Evolutionary conservation across 1,140 invertebrate genomes (phyloP).

Genomic region (Asobara japonica): DNA sequence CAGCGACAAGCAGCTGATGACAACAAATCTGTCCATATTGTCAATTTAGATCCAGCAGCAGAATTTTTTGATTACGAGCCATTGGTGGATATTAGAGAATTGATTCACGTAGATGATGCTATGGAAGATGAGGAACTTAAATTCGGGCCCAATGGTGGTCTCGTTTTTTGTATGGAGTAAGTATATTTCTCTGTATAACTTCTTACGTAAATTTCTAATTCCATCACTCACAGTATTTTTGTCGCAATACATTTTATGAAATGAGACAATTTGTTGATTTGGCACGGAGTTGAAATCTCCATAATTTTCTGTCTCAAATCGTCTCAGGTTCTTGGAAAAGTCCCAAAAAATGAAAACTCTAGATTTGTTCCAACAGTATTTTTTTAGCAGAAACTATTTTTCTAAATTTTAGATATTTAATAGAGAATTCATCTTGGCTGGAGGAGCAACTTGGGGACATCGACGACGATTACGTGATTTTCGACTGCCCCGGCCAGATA

Average conservation of each 20-base stretch:
- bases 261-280: too few species aligned
- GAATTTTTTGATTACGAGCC: conserved; percentile 95
- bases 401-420: conserved; percentile 75
- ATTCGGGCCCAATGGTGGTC: conserved; percentile 97
- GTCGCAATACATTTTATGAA: neutral
- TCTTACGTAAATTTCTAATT: conserved; percentile 40
- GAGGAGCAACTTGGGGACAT: conserved; percentile 83
- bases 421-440: conserved; percentile 93
- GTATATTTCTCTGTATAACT: conserved; percentile 49
- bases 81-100: conserved; percentile 88
- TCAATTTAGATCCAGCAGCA: conserved; percentile 98
- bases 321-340: too few species aligned
- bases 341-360: too few species aligned
- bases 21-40: conserved; percentile 82
- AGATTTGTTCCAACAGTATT: too few species aligned
- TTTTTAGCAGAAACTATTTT: too few species aligned
- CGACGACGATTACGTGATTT: conserved; percentile 95
- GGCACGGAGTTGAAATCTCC: too few species aligned
- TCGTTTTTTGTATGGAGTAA: conserved; percentile 97
- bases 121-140: conserved; percentile 96
- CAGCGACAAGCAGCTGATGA: conserved; percentile 83
- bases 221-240: too few species aligned
- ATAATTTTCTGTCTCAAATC: conserved; percentile 11
- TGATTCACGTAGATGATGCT: conserved; percentile 95
- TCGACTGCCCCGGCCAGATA: conserved; percentile 99